phyloP scores from a whole-genome alignment of 1,140 invertebrate species.

The Ganaspis sp. region DNA sequence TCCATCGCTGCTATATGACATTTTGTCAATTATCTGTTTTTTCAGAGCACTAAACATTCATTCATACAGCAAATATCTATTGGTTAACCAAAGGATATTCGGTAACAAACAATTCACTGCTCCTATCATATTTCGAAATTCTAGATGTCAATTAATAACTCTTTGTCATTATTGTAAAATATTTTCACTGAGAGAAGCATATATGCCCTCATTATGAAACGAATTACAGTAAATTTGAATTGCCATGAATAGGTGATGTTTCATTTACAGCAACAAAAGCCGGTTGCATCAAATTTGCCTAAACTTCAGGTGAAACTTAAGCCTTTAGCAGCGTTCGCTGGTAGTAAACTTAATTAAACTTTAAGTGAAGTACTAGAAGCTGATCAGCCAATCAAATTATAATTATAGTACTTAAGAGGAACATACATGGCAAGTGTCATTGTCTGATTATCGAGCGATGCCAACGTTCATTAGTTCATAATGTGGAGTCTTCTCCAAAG shows the following conservation, averaged over 20 bases:
- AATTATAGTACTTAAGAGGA: conserved; percentile 21
- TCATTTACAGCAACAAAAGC: conserved; percentile 11
- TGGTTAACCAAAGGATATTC: neutral
- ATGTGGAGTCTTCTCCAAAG: neutral
- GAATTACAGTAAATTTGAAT: conserved; percentile 19
- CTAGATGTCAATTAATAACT: neutral
- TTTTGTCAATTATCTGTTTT: too few species aligned
- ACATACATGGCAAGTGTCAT: conserved; percentile 22
- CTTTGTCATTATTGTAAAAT: neutral
- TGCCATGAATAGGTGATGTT: neutral
- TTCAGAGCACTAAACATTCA: too few species aligned
- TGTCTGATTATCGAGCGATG: conserved; percentile 16
- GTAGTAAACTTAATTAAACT: conserved; percentile 13
- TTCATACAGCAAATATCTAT: neutral
- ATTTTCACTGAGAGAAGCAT: neutral
- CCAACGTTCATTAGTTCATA: conserved; percentile 11
- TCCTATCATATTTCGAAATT: conserved; percentile 2
- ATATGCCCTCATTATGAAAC: neutral
- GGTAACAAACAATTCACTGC: neutral
- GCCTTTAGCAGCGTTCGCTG: neutral
- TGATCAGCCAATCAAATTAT: conserved; percentile 1
- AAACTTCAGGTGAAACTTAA: conserved; percentile 12
- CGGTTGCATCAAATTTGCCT: neutral
- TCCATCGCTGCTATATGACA: too few species aligned
- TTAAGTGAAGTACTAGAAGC: neutral